Evolutionary conservation across 2,113 vertebrate species (phyloP).

Genomic region (Meleagris gallopavo): DNA sequence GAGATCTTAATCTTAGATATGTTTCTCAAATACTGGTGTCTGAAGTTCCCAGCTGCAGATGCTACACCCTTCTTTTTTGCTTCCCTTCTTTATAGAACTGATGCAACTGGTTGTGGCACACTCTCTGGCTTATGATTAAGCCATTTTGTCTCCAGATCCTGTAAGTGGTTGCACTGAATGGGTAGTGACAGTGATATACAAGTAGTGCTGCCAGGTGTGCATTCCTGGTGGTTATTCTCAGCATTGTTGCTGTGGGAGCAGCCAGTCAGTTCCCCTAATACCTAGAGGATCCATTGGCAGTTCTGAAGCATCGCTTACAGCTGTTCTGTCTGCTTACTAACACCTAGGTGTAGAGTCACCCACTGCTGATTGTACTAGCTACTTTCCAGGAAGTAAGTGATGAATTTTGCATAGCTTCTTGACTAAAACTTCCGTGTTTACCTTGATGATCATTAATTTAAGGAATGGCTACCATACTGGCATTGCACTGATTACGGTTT

Average conservation of each 20-base stretch:
- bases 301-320: not conserved
- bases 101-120: not conserved
- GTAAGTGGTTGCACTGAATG: not conserved
- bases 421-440: not conserved
- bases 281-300: not conserved
- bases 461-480: not conserved
- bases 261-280: not conserved
- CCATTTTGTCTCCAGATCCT: not conserved
- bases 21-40: not conserved
- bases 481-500: not conserved
- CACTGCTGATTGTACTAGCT: not conserved
- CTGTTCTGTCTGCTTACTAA: not conserved
- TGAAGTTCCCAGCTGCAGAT: not conserved
- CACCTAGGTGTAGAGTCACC: not conserved
- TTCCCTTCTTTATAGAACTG: not conserved
- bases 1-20: not conserved
- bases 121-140: not conserved
- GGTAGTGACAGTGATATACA: not conserved
- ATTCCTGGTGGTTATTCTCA: not conserved
- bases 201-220: not conserved
- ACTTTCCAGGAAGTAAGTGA: not conserved
- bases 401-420: not conserved
- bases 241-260: not conserved
- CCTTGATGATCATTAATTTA: not conserved
- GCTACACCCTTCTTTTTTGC: not conserved